Evolutionary conservation across 2,113 vertebrate species (phyloP), one percentile per base, ranked within the genome.

Genomic region (Anoura caudifer): DNA sequence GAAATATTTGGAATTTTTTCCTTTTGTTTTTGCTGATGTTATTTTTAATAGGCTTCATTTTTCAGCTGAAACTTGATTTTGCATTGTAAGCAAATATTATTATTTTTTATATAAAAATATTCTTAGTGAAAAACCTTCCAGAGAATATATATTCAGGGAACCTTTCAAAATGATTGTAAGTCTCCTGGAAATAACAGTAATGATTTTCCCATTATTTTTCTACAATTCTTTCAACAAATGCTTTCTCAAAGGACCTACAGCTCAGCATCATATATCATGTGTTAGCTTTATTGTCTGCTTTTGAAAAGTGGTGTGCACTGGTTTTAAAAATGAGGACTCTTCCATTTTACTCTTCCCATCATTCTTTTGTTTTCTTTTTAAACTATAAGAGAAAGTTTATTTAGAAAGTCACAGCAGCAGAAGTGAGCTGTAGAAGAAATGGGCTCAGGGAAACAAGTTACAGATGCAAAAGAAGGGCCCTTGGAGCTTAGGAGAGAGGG

Each of bases 81-180:
- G 43, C 43, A 31, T 33, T 52, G 9, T 80, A 75, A 95, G 65
- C 52, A 93, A 88, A 80, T 87, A 22, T 65, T 91, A 41, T 83
- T 47, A 36, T 15, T 72, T 93, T 80, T 36, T 89, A 67, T 45
- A 63, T 2, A 43, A 84, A 87, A 31, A 61, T 69, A 56, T 33
- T 17, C 41, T 82, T 65, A 59, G 26, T 81, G 52, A 79, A 26
- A 69, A 77, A 96, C 54, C 19, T 91, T 90, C 92, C 91, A 43
- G 36, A 36, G 84, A 45, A 22, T 87, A 79, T 91, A 50, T 83
- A 70, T n/a, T 95, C 63, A 84, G 59, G 81, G 70, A 95, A 88
- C 84, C 75, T 43, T 80, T 84, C 38, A 65, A 67, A 87, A 81
- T 77, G 56, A 86, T 63, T 88, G 11, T 10, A 56, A 75, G 15